Evolutionary conservation across 2,797 vertebrate genomes (phyloP).

Genomic region (Merluccius polli): DNA sequence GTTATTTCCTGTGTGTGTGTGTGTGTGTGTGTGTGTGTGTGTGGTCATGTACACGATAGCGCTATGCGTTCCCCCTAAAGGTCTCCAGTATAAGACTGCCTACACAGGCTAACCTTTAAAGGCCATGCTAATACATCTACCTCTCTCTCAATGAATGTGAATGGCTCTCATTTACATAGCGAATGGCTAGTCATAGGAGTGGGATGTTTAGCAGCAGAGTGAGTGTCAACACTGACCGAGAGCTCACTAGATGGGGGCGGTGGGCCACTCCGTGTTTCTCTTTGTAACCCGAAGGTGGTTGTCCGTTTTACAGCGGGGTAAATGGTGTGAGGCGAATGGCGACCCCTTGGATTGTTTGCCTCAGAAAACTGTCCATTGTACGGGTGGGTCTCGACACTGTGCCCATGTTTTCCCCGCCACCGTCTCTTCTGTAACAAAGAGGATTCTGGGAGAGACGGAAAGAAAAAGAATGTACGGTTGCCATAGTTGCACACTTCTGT

Average conservation of each 20-base stretch:
- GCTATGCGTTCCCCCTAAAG: slow-evolving; percentile 26
- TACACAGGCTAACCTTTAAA: slow-evolving; percentile 36
- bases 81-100: slow-evolving; percentile 31
- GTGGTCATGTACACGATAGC: neutral
- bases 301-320: too few relatives aligned
- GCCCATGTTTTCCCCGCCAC: slow-evolving; percentile 21
- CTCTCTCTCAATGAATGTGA: slow-evolving; percentile 18
- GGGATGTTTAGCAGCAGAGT: slow-evolving; percentile 19
- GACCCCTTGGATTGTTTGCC: too few relatives aligned
- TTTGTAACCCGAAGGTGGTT: too few relatives aligned
- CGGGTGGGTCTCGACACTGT: neutral
- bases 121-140: slow-evolving; percentile 31
- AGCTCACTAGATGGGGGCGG: too few relatives aligned
- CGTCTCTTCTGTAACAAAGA: slow-evolving; percentile 37
- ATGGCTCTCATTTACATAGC: neutral
- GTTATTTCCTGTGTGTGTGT: too few relatives aligned
- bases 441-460: slow-evolving; percentile 45
- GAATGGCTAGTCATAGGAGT: slow-evolving; percentile 1
- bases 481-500: slow-evolving; percentile 64
- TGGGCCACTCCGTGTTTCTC: too few relatives aligned
- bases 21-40: too few relatives aligned
- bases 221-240: neutral
- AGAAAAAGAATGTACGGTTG: slow-evolving; percentile 54
- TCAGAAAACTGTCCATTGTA: slow-evolving; percentile 8
- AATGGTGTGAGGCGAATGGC: too few relatives aligned